Evolutionary conservation across 2,888 invertebrate genomes (phyloP), one percentile per base, ranked within the genome.

Genomic region (Danaus chrysippus): DNA sequence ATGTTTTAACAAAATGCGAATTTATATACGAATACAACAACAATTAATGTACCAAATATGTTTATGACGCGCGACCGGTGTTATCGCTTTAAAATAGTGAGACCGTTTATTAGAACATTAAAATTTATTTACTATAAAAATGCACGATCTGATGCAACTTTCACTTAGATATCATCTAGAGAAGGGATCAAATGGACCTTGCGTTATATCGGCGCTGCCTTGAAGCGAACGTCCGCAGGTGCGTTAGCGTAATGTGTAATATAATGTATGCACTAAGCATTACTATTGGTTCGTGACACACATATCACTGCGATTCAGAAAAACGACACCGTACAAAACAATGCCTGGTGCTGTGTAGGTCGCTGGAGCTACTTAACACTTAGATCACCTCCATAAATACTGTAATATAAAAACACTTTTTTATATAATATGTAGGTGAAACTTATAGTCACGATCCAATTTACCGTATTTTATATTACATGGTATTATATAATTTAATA

Each of bases 171-270:
- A 71, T 76, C 71, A 77, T 76, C 68, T 74, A 77, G 84, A 82
- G 87, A 87, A 83, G 72, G 86, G 80, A 79, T 81, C 77, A 79
- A 80, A 79, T 76, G 82, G 81, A 83, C 87, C 87, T 87, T 86
- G 87, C 74, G 71, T 74, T 79, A 76, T 73, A 76, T 73, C 75
- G 76, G 74, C 15, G 53, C 65, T 71, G 80, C 86, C 87, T 87
- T 87, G 86, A 80, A 71, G 66, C 64, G 61, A 74, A 78, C 78
- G 83, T 77, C 74, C 69, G 79, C 71, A 34, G 43, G 42, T 53
- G 59, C 58, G 43, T 42, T 56, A 42, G 59, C 46, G 49, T 58
- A 49, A 49, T 58, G 53, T 13, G 54, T 54, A 54, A 34, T 12
- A 12, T 54, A 44, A 54, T 12, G 42, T 43, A 59, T 54, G 10